These are phyloP conservation scores for Helobdella robusta DNA, from an alignment of 2,888 invertebrate species.

Conservation along the genomic window DNA sequence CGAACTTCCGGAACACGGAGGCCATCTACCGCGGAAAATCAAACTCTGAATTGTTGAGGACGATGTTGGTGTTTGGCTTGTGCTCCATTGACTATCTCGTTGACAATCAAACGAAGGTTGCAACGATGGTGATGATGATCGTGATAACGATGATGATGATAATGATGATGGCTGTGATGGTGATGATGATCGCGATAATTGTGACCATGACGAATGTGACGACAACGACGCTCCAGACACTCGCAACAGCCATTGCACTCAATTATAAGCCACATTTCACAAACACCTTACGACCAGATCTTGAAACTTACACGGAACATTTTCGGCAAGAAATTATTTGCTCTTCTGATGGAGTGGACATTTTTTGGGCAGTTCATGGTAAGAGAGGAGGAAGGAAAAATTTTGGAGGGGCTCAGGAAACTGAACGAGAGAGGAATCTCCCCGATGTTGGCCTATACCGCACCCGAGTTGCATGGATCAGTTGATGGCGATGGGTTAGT, in stretches of 20 bases:
- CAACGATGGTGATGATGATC: too few species aligned
- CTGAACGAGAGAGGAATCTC: conserved; percentile 26
- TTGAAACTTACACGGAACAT: conserved; percentile 37
- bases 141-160: too few species aligned
- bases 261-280: too few species aligned
- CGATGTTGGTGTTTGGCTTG: conserved; percentile 37
- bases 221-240: too few species aligned
- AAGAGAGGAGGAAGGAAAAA: conserved; percentile 43
- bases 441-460: conserved; percentile 34
- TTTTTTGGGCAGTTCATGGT: conserved; percentile 53
- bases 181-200: too few species aligned
- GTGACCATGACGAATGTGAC: too few species aligned
- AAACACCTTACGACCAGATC: too few species aligned
- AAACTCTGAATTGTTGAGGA: conserved; percentile 37
- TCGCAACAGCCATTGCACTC: too few species aligned
- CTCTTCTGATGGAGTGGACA: conserved; percentile 44
- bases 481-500: too few species aligned
- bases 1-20: conserved; percentile 29
- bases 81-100: conserved; percentile 39
- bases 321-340: conserved; percentile 41
- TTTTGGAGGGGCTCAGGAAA: conserved; percentile 33
- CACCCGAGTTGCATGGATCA: conserved; percentile 32
- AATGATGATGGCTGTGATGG: too few species aligned
- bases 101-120: conserved; percentile 38
- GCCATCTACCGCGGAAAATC: conserved; percentile 36